These are phyloP conservation scores for Netelia fuscicornis DNA, from an alignment of 2,888 invertebrate genomes.

Conservation along the genomic window DNA sequence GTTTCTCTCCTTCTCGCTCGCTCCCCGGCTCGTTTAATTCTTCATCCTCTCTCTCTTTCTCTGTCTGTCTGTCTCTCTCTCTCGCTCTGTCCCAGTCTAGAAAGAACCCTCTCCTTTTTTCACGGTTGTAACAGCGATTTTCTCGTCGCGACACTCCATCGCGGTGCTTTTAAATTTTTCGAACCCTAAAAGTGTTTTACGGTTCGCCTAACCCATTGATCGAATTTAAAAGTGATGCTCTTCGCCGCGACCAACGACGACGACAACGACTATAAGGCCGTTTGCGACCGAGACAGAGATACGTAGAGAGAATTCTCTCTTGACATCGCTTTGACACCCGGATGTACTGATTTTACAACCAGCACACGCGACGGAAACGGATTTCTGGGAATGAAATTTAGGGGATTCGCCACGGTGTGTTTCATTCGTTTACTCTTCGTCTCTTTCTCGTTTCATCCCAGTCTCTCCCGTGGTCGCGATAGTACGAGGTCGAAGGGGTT, in stretches of 20 bases:
- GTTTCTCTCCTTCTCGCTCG: slow-evolving; percentile 53
- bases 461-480: not conserved
- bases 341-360: slow-evolving; percentile 85
- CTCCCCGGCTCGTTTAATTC: slow-evolving; percentile 53
- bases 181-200: slow-evolving; percentile 85
- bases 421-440: slow-evolving; percentile 53
- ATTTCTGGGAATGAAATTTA: slow-evolving; percentile 83
- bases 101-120: slow-evolving; percentile 71
- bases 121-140: slow-evolving; percentile 81
- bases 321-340: slow-evolving; percentile 84
- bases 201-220: slow-evolving; percentile 84
- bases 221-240: slow-evolving; percentile 84
- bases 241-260: slow-evolving; percentile 62
- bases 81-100: slow-evolving; percentile 14
- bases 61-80: slow-evolving; percentile 18
- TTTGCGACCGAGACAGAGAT: slow-evolving; percentile 16
- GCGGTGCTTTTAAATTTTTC: slow-evolving; percentile 82
- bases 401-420: slow-evolving; percentile 64
- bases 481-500: slow-evolving; percentile 50
- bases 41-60: slow-evolving; percentile 34
- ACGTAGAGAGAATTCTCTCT: slow-evolving; percentile 68
- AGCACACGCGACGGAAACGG: slow-evolving; percentile 84
- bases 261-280: slow-evolving; percentile 56
- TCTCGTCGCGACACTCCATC: slow-evolving; percentile 72
- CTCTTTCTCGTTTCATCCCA: slow-evolving; percentile 9